Percentiles rank a stretch among this genome's conserved stretches.
Conservation (phyloP, 2,113 vertebrate genomes). For the Bucco capensis region DNA sequence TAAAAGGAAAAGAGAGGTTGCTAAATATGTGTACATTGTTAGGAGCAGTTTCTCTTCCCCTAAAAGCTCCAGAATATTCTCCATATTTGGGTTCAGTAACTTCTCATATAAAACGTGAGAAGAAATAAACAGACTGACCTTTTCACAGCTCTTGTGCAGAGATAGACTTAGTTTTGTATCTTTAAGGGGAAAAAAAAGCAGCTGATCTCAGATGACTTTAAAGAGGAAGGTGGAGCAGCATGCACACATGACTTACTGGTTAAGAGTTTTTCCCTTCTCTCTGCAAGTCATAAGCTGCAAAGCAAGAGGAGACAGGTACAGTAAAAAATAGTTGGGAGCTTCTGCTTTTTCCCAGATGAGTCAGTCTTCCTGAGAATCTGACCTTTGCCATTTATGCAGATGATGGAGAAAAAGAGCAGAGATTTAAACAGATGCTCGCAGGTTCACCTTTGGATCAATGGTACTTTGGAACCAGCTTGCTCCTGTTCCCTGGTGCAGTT, state of each 20-base stretch:
- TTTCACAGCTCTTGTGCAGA: background rate
- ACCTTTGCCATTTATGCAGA: slow-evolving; percentile 27
- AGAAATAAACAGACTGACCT: background rate
- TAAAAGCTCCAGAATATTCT: background rate
- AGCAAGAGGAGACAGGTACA: slow-evolving; percentile 60
- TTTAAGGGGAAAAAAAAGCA: background rate
- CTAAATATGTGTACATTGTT: background rate
- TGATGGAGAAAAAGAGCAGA: background rate
- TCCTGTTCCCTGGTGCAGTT: background rate
- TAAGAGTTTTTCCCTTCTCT: background rate
- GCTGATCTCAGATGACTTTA: background rate
- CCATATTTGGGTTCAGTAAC: background rate
- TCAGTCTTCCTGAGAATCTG: slow-evolving; percentile 50
- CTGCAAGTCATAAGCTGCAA: background rate
- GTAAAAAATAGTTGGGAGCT: background rate
- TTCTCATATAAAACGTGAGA: background rate
- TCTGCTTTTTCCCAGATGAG: slow-evolving; percentile 65
- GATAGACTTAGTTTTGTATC: background rate
- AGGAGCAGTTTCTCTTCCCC: background rate
- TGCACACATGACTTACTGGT: background rate
- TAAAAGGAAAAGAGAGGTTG: background rate
- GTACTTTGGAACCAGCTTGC: background rate
- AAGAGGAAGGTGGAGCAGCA: background rate
- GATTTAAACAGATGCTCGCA: slow-evolving; percentile 6
- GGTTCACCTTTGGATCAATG: background rate